Percentiles rank a stretch among this genome's conserved stretches.
These are phyloP conservation scores for Harpegnathos saltator DNA, from an alignment of 1,140 invertebrate genomes.

Conservation along the genomic window DNA sequence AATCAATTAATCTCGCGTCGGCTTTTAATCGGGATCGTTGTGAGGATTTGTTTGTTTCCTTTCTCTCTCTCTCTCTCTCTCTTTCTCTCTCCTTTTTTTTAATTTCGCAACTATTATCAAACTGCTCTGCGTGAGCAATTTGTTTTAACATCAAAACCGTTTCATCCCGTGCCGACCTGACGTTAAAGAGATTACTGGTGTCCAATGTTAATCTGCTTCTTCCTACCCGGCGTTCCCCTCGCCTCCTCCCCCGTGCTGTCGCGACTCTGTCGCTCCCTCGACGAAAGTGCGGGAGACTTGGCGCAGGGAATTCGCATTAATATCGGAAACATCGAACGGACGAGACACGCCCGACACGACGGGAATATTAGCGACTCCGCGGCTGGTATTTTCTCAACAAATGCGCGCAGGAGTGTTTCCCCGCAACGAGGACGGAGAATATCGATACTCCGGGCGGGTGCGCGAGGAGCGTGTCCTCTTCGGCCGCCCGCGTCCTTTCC, in stretches of 20 bases:
- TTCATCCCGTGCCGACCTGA: background rate
- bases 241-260: too few species aligned
- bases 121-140: background rate
- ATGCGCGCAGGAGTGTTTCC: conserved; percentile 34
- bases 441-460: conserved; percentile 51
- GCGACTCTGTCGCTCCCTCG: too few species aligned
- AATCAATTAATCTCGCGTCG: conserved; percentile 17
- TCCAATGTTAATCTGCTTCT: background rate
- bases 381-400: conserved; percentile 54
- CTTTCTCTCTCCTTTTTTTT: background rate
- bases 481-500: conserved; percentile 14
- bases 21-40: background rate
- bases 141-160: background rate
- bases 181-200: background rate
- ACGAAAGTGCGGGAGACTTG: background rate
- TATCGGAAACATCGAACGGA: background rate
- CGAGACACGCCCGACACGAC: background rate
- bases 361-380: conserved; percentile 32
- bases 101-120: background rate
- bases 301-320: conserved; percentile 25
- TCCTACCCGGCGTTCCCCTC: too few species aligned
- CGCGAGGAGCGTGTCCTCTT: conserved; percentile 29
- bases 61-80: too few species aligned
- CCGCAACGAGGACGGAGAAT: conserved; percentile 34
- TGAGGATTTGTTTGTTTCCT: background rate